These are phyloP conservation scores for Myoxocephalus aenaeus DNA, from an alignment of 2,797 vertebrate species.

Conservation along the genomic window DNA sequence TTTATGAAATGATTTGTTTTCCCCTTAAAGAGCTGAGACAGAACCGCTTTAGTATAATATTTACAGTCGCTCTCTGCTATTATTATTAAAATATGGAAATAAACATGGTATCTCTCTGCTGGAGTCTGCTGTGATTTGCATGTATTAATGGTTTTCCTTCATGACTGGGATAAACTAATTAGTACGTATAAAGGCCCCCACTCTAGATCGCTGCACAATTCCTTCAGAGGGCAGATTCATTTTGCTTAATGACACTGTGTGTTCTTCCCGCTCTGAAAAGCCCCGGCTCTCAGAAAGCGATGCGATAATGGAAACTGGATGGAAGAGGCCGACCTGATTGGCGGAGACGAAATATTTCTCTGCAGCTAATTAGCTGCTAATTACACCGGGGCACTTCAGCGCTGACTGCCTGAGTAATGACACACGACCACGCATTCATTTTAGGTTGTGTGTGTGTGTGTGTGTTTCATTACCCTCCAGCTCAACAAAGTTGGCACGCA, in stretches of 20 bases:
- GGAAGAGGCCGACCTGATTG: constrained; percentile 85
- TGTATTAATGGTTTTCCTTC: constrained; percentile 77
- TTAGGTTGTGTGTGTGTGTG: constrained; percentile 25
- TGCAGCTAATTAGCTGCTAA: constrained; percentile 88
- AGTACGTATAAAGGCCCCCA: constrained; percentile 85
- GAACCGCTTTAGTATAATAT: constrained; percentile 9
- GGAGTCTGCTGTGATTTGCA: constrained; percentile 69
- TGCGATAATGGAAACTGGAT: constrained; percentile 87
- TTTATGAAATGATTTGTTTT: background rate
- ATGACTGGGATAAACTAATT: constrained; percentile 89
- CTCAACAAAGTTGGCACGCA: constrained; percentile 78
- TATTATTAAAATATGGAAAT: constrained; percentile 61
- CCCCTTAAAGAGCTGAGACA: background rate
- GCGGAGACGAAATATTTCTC: constrained; percentile 88
- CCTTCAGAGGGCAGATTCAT: constrained; percentile 86
- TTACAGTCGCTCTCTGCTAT: constrained; percentile 14
- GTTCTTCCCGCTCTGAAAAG: constrained; percentile 69
- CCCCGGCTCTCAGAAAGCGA: constrained; percentile 83
- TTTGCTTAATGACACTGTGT: constrained; percentile 58
- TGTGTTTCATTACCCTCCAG: constrained; percentile 79
- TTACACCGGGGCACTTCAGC: constrained; percentile 82
- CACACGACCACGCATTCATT: constrained; percentile 55
- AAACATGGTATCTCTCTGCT: constrained; percentile 59
- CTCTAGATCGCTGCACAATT: constrained; percentile 84
- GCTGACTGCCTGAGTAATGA: constrained; percentile 73